These are phyloP conservation scores for Nipponia nippon DNA, from an alignment of 2,113 vertebrate species.

Conservation along the genomic window DNA sequence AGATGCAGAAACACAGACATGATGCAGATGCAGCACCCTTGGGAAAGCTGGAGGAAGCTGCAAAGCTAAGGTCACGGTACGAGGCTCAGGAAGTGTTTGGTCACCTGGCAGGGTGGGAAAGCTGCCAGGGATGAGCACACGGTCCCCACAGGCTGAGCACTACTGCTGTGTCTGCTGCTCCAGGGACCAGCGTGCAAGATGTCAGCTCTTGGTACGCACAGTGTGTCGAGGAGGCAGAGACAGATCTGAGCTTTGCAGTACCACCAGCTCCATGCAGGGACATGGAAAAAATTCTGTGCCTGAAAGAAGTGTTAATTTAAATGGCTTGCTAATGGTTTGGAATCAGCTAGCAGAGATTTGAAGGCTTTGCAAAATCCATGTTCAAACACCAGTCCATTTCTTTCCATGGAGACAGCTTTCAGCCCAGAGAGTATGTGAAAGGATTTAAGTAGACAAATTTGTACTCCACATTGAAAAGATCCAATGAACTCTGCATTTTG, in stretches of 20 bases:
- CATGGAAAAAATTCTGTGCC: background rate
- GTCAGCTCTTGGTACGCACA: fast-evolving
- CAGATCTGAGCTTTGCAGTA: background rate
- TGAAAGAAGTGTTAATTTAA: background rate
- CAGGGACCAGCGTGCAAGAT: background rate
- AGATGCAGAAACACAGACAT: background rate
- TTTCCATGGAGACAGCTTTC: background rate
- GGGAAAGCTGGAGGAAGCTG: background rate
- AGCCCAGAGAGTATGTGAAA: background rate
- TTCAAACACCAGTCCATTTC: background rate
- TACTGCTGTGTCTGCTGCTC: background rate
- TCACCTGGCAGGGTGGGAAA: background rate
- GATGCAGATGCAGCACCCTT: too few relatives aligned
- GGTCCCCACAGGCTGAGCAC: background rate
- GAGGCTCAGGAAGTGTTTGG: background rate
- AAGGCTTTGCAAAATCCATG: background rate
- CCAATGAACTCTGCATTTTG: background rate
- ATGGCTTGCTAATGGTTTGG: background rate
- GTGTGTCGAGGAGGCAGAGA: background rate
- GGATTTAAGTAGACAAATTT: background rate
- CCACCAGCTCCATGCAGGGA: background rate
- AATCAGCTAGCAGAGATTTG: background rate
- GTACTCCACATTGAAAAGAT: background rate
- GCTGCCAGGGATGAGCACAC: background rate
- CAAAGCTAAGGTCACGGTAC: background rate